Evolutionary conservation across 2,797 vertebrate genomes (phyloP).

Genomic region (Eurystomus glaucurus): DNA sequence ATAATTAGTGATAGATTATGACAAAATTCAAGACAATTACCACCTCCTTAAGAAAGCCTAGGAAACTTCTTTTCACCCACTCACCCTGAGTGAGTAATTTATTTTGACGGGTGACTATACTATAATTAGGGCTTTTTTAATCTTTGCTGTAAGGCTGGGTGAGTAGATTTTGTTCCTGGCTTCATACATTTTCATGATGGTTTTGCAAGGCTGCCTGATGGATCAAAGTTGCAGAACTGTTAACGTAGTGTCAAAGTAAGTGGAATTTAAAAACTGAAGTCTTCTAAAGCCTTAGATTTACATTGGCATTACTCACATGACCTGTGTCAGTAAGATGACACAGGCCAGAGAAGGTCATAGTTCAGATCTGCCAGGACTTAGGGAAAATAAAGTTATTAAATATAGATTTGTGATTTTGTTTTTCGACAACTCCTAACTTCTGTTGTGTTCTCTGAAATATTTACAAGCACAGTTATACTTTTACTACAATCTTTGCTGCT

Average conservation of each 20-base stretch:
- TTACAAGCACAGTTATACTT: not conserved
- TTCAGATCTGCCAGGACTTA: not conserved
- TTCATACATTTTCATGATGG: constrained; percentile 65
- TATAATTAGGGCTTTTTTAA: constrained; percentile 53
- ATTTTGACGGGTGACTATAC: constrained; percentile 68
- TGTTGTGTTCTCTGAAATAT: not conserved
- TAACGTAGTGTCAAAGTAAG: not conserved
- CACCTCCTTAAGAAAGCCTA: constrained; percentile 47
- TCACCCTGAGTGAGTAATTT: constrained; percentile 57
- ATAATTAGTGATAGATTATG: constrained; percentile 57
- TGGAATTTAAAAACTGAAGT: not conserved
- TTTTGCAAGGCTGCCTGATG: constrained; percentile 39
- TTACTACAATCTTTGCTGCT: not conserved
- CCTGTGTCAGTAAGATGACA: not conserved
- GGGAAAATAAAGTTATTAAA: not conserved
- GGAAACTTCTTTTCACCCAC: constrained; percentile 64
- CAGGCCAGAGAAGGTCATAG: not conserved
- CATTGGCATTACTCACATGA: not conserved
- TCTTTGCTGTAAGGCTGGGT: constrained; percentile 13
- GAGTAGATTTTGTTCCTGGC: constrained; percentile 51
- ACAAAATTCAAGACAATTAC: constrained; percentile 60
- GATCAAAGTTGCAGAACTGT: constrained; percentile 26
- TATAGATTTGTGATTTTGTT: not conserved
- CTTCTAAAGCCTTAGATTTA: not conserved
- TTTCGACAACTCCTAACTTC: not conserved